Base-by-base conservation (phyloP, 2,888 invertebrate genomes). In the Halictus quadricinctus region DNA sequence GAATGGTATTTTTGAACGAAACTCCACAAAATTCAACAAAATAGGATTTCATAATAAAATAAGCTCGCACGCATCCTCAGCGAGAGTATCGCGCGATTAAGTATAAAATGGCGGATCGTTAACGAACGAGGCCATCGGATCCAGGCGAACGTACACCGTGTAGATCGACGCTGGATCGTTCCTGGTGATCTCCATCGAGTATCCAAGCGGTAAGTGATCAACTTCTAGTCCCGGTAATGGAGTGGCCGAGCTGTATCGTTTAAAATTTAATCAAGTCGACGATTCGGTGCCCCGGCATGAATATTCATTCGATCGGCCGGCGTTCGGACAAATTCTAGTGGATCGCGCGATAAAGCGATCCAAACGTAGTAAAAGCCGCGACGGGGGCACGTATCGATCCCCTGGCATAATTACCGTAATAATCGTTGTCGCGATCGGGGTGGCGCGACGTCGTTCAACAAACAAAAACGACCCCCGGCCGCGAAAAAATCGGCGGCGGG, bases 341-440 rank as follows among this genome's bases (percentile, higher is more conserved):
- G 66, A 69, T 69, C 36, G 36, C 36, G 8, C 36, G 36, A 18
- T 36, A 36, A 66, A 36, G 10, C 13, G 60, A 29, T 25, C 25
- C 66, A 3, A 64, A 64, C 66, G 8, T 21, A 21, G 66, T 21
- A 69, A 41, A 60, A 41, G 8, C 41, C 29, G 21, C 8, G 15
- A 15, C 18, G 4, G 2, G 36, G 36, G 8, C 3, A 18, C 7
- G 75, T n/a, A 79, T 41, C 75, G 48, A 79, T 85, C 66, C 46
- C 41, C 48, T 10, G 58, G 36, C 75, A 18, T 66, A 73, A 84
- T 66, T 72, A 72, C 79, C 48, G 36, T 79, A 75, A 79, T 85
- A 84, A 85, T 84, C 79, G 85, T 84, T 60, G 79, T 75, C 74
- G 78, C 66, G 66, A 72, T 72, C 54, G 36, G 72, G 46, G 15